Evolutionary conservation across 1,140 invertebrate species (phyloP).

Genomic region (Aphelenchoides avenae): DNA sequence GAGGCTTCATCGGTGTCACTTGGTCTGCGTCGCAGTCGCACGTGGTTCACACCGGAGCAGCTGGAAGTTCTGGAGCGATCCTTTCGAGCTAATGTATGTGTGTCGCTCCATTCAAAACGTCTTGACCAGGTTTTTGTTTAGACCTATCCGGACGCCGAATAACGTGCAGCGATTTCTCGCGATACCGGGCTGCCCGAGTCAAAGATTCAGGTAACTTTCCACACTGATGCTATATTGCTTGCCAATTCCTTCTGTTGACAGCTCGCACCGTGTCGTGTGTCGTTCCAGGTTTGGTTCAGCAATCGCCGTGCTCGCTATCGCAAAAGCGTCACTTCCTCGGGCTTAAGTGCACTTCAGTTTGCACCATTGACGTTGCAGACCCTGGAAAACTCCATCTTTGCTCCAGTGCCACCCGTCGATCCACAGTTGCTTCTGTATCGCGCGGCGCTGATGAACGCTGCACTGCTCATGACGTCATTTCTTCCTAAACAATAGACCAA

Average conservation of each 20-base stretch:
- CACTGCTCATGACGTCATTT: too few relatives aligned
- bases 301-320: constrained; percentile 52
- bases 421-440: too few relatives aligned
- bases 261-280: too few relatives aligned
- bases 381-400: too few relatives aligned
- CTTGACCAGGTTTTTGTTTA: constrained; percentile 35
- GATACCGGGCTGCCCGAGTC: constrained; percentile 42
- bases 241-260: too few relatives aligned
- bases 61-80: constrained; percentile 96
- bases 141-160: constrained; percentile 58
- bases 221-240: not conserved
- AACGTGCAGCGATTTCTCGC: constrained; percentile 38
- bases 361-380: too few relatives aligned
- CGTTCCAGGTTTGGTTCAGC: constrained; percentile 53
- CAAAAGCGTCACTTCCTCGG: too few relatives aligned
- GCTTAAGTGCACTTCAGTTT: too few relatives aligned
- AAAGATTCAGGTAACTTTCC: constrained; percentile 50
- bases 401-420: too few relatives aligned
- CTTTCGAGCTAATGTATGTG: constrained; percentile 55
- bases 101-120: not conserved
- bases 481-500: too few relatives aligned
- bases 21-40: constrained; percentile 79
- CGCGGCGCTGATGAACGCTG: too few relatives aligned
- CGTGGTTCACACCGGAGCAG: constrained; percentile 97
- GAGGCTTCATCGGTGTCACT: not conserved